Conservation (phyloP, 2,888 invertebrate species). For the Temnothorax ravouxi region DNA sequence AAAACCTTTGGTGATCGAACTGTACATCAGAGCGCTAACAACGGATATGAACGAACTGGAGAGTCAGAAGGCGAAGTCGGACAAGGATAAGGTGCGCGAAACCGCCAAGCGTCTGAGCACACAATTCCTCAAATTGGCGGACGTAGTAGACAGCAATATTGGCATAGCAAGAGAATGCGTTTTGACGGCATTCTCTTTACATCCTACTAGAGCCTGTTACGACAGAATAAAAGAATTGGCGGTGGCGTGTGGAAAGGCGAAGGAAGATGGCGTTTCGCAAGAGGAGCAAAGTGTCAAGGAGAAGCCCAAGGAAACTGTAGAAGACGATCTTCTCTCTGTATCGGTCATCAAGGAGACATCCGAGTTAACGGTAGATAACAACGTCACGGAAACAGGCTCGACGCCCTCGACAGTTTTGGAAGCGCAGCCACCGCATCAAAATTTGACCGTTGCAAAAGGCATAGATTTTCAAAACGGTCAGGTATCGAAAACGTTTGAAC, state of each 20-base stretch:
- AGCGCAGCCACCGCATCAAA: not conserved
- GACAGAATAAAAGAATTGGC: conserved; percentile 88
- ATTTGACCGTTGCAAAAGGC: conserved; percentile 50
- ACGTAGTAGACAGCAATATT: conserved; percentile 88
- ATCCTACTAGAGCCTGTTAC: conserved; percentile 89
- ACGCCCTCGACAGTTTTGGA: conserved; percentile 26
- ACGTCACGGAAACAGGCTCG: conserved; percentile 50
- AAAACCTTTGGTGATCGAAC: conserved; percentile 90
- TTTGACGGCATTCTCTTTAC: conserved; percentile 92
- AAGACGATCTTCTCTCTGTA: conserved; percentile 38
- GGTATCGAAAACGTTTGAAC: conserved; percentile 75
- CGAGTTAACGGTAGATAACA: conserved; percentile 27
- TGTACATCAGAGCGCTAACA: conserved; percentile 92
- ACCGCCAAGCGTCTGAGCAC: conserved; percentile 88
- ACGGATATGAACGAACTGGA: conserved; percentile 93
- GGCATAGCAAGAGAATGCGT: conserved; percentile 91
- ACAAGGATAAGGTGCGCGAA: conserved; percentile 87
- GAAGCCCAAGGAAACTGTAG: conserved; percentile 43
- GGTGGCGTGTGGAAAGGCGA: conserved; percentile 86
- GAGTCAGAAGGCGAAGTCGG: conserved; percentile 88
- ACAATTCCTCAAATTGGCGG: conserved; percentile 89
- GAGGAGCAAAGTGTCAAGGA: conserved; percentile 24
- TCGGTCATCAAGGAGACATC: not conserved
- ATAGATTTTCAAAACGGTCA: conserved; percentile 74
- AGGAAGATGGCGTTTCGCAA: conserved; percentile 80